Conservation (phyloP, 2,797 vertebrate species). For the Pempheris klunzingeri region DNA sequence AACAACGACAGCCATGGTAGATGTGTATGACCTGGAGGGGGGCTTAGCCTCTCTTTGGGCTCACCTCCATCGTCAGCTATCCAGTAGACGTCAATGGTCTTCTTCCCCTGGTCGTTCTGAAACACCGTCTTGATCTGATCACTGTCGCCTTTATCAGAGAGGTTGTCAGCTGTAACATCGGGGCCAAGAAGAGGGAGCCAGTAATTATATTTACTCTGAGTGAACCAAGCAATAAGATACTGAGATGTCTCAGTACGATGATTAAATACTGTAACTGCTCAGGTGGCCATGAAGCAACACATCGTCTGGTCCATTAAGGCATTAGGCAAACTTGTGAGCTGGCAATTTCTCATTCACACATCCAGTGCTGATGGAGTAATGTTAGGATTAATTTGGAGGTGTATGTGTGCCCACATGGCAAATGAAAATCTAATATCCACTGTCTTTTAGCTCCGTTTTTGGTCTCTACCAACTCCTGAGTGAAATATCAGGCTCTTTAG, state of each 20-base stretch:
- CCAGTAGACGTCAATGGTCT: conserved; percentile 87
- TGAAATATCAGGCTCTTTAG: neutral
- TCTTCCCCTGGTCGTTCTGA: conserved; percentile 83
- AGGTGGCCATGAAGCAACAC: neutral
- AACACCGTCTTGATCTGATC: conserved; percentile 80
- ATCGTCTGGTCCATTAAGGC: neutral
- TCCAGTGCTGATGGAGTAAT: no score
- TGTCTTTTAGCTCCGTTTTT: no score
- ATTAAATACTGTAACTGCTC: neutral
- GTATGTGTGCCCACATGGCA: no score
- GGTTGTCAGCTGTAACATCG: conserved; percentile 30
- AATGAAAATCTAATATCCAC: no score
- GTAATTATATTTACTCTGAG: neutral
- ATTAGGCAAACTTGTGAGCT: no score
- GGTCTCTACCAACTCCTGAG: neutral
- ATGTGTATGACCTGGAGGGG: neutral
- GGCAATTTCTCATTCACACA: no score
- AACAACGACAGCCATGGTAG: no score
- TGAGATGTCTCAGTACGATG: neutral
- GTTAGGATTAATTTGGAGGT: no score
- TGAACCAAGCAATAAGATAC: neutral
- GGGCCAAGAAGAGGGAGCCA: neutral
- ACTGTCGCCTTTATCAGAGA: conserved; percentile 37
- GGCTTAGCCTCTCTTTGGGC: neutral
- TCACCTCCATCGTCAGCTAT: conserved; percentile 86